Percentiles rank a stretch among this genome's conserved stretches.
phyloP scores from a whole-genome alignment of 2,888 invertebrate species.

The Drosophila emarginata region DNA sequence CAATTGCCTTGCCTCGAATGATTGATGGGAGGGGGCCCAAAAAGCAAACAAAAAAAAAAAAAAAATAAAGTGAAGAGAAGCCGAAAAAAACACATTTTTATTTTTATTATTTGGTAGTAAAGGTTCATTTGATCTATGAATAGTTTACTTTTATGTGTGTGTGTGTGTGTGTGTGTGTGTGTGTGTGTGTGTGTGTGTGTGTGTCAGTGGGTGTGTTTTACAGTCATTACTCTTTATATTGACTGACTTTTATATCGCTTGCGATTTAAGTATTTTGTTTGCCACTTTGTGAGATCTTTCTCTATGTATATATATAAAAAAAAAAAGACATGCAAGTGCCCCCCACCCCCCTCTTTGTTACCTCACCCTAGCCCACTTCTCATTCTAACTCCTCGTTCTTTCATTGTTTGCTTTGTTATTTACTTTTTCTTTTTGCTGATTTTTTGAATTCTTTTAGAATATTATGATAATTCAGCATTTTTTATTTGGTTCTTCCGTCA shows the following conservation, averaged over 20 bases:
- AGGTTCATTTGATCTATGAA: conserved; percentile 40
- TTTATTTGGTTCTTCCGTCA: background rate
- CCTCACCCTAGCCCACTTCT: too few species aligned
- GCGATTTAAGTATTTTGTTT: conserved; percentile 3
- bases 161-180: background rate
- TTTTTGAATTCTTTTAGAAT: conserved; percentile 17
- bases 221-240: conserved; percentile 43
- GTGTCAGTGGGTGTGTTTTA: conserved; percentile 1
- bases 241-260: conserved; percentile 48
- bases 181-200: background rate
- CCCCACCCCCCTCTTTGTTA: too few species aligned
- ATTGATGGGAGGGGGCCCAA: conserved; percentile 52
- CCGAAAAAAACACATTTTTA: background rate
- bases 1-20: conserved; percentile 32
- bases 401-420: background rate
- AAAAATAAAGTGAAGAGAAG: background rate
- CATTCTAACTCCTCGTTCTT: too few species aligned
- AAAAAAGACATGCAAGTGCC: too few species aligned
- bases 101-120: background rate
- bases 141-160: background rate
- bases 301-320: too few species aligned
- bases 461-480: background rate
- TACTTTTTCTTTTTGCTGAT: conserved; percentile 10
- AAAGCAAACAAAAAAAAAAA: background rate
- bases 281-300: too few species aligned